These are phyloP conservation scores for Dromius quadrimaculatus DNA, from an alignment of 2,888 invertebrate species.

Conservation along the genomic window DNA sequence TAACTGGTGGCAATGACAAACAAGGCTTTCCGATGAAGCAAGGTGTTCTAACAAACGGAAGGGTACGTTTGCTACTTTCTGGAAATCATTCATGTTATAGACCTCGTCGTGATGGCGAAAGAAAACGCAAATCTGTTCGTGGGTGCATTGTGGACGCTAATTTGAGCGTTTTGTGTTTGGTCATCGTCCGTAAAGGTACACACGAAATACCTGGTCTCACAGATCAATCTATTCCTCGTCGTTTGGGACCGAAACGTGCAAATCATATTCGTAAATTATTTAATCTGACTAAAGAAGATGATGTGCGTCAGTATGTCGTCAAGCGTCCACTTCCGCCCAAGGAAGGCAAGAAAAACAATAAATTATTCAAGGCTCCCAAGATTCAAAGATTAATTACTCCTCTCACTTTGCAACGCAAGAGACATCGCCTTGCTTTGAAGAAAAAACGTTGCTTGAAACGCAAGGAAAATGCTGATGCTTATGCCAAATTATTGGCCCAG, in stretches of 20 bases:
- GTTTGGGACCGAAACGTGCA: slow-evolving; percentile 82
- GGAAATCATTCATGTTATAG: slow-evolving; percentile 96
- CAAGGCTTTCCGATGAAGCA: slow-evolving; percentile 99
- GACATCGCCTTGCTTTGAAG: slow-evolving; percentile 78
- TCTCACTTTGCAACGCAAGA: slow-evolving; percentile 76
- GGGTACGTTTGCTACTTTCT: slow-evolving; percentile 92
- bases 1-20: slow-evolving; percentile 98
- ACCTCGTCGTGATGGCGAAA: slow-evolving; percentile 92
- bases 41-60: slow-evolving; percentile 93
- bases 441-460: slow-evolving; percentile 74
- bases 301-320: slow-evolving; percentile 83
- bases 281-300: slow-evolving; percentile 81
- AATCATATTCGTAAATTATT: slow-evolving; percentile 84
- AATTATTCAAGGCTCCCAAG: slow-evolving; percentile 77
- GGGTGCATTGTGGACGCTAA: slow-evolving; percentile 98
- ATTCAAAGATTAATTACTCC: slow-evolving; percentile 86
- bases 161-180: slow-evolving; percentile 90
- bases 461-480: slow-evolving; percentile 78
- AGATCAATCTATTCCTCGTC: slow-evolving; percentile 83
- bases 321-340: slow-evolving; percentile 74
- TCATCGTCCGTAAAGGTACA: slow-evolving; percentile 93
- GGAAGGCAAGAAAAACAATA: slow-evolving; percentile 71
- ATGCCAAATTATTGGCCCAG: slow-evolving; percentile 79
- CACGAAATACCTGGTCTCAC: slow-evolving; percentile 79
- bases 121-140: slow-evolving; percentile 96